These are phyloP conservation scores for Pelecanoides urinatrix DNA, from an alignment of 2,113 vertebrate genomes.

Conservation along the genomic window DNA sequence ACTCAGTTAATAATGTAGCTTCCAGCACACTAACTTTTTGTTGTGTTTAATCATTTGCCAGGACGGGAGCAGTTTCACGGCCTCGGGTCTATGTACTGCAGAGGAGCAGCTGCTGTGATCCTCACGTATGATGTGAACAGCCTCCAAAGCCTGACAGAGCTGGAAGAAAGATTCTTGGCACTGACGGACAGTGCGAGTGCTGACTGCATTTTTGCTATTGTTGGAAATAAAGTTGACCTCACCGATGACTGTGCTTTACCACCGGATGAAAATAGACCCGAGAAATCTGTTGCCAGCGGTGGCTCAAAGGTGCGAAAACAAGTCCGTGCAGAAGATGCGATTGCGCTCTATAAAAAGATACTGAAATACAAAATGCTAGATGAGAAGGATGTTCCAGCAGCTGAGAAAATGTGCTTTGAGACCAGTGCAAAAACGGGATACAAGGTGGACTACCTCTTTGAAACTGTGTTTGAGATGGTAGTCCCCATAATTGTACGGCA, in stretches of 20 bases:
- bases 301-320: slow-evolving; percentile 72
- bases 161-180: slow-evolving; percentile 93
- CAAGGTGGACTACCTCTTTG: slow-evolving; percentile 91
- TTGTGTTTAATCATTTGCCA: slow-evolving; percentile 58
- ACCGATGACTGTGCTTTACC: slow-evolving; percentile 63
- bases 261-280: not conserved
- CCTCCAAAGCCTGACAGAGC: slow-evolving; percentile 88
- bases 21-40: not conserved
- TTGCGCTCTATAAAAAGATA: slow-evolving; percentile 86
- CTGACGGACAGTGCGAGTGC: slow-evolving; percentile 89
- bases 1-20: not conserved
- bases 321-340: slow-evolving; percentile 82
- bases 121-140: slow-evolving; percentile 91
- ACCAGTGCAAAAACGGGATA: slow-evolving; percentile 94
- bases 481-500: slow-evolving; percentile 85
- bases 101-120: slow-evolving; percentile 89
- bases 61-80: slow-evolving; percentile 97
- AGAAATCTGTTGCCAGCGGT: slow-evolving; percentile 28
- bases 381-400: slow-evolving; percentile 80
- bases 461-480: slow-evolving; percentile 91
- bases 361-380: slow-evolving; percentile 89
- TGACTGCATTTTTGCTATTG: slow-evolving; percentile 91
- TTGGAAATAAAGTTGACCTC: slow-evolving; percentile 95
- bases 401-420: slow-evolving; percentile 94
- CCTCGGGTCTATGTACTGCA: slow-evolving; percentile 96